Evolutionary conservation across 2,113 vertebrate species (phyloP), one percentile per base, ranked within the genome.

Genomic region (Rhinopomastus cyanomelas): DNA sequence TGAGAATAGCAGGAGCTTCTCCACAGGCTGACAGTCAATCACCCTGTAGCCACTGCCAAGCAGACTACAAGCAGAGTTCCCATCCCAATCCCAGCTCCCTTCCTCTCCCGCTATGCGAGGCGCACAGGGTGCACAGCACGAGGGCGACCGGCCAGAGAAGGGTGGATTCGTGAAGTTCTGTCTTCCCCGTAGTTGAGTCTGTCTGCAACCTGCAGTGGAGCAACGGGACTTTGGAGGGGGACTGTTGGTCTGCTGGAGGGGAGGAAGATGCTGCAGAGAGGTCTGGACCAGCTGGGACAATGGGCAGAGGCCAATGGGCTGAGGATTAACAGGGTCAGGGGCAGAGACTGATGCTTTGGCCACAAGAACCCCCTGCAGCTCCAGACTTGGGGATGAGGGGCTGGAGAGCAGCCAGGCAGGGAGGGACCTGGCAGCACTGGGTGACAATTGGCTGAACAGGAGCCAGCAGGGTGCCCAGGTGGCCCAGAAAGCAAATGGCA

Each of bases 21-120:
- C 51, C 52, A 93, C 92, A 82, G 39, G 79, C 56, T 64, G 59
- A 48, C 61, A 87, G 81, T 81, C 89, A 89, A 92, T 87, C 59
- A 78, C 61, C 85, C 75, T 90, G 83, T 84, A 72, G 89, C 83
- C 87, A 69, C 44, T 88, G 85, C 32, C 67, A 89, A 85, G 19
- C 27, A 56, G 67, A 83, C 85, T 90, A 78, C 82, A 81, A 65
- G 39, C 26, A 52, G 20, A 1, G 2, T 94, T 94, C 78, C 83
- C 81, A 80, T 68, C 59, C 77, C 85, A 91, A 90, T 93, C 78
- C 67, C 26, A 85, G 36, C 73, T 81, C 48, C 71, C 44, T 53
- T 55, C 80, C 75, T 79, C 88, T 75, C 64, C 44, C 48, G 37
- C 46, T 74, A 4, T 72, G 53, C 51, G 76, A 77, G 34, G 30